phyloP scores from a whole-genome alignment of 2,888 invertebrate species.

The Schizaphis graminum region DNA sequence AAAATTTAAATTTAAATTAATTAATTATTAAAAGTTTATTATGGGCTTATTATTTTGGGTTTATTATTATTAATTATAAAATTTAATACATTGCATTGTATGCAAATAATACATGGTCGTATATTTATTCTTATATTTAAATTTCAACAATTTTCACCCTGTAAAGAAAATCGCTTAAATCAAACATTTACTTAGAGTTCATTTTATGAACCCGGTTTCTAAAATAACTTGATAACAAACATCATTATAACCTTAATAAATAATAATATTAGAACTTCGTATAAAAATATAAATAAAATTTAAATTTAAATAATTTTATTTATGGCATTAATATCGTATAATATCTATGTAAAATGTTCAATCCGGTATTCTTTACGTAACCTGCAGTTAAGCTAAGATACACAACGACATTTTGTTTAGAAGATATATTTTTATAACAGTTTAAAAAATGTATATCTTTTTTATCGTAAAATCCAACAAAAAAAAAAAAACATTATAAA shows the following conservation, averaged over 20 bases:
- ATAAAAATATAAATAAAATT: background rate
- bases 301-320: slow-evolving; percentile 9
- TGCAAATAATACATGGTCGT: background rate
- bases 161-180: background rate
- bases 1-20: background rate
- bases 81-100: background rate
- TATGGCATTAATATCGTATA: background rate
- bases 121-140: background rate
- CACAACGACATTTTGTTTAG: background rate
- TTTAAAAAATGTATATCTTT: background rate
- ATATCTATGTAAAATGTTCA: background rate
- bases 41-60: no score
- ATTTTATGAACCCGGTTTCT: background rate
- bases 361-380: background rate
- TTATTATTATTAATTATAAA: background rate
- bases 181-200: background rate
- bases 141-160: background rate
- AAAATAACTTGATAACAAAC: background rate
- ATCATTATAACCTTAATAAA: background rate
- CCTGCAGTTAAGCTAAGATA: background rate
- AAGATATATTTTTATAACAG: background rate
- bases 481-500: background rate
- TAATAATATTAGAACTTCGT: background rate
- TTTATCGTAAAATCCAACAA: background rate
- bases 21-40: no score